Evolutionary conservation across 92 coral and sea anemone genomes (phyloP), one percentile per base, ranked within the genome.

Genomic region (Pocillopora grandis): DNA sequence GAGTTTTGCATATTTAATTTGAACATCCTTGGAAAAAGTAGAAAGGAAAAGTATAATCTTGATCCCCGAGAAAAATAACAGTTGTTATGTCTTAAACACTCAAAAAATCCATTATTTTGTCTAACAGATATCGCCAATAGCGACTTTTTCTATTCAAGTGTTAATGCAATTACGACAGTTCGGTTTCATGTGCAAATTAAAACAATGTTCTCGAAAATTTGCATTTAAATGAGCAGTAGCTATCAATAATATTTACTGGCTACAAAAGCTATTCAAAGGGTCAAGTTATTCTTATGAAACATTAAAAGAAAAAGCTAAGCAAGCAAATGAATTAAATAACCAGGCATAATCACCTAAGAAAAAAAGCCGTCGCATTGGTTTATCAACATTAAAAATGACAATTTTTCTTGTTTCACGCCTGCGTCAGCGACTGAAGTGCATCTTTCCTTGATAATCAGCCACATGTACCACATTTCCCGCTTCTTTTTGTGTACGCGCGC

Each of bases 111-210:
- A 5, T 70, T 70, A 37, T 17, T 55, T 55, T 70, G 57, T 70
- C 75, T 21, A 35, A 75, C 36, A 27, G 5, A 5, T 23, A 7
- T 18, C 66, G 31, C 55, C 5, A 70, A 59, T 1, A 18, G 21
- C 58, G 55, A 76, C 67, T 59, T 27, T 33, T 76, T 8, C 48
- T 12, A 21, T 76, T 59, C 52, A 56, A 12, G 80, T 33, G 69
- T 11, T 76, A 61, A 76, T 16, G n/a, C 35, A 60, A 19, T 42
- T 37, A 15, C 80, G 69, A 61, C 69, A 33, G 64, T 76, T 76
- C 69, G 64, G 2, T 76, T 61, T 60, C 68, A 76, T 58, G 68
- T 76, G 58, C 58, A 60, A 76, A 60, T 76, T 76, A 61, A 60
- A 76, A 62, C 16, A 31, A 60, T 14, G 68, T 61, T 59, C 68